Evolutionary conservation across 2,888 invertebrate genomes (phyloP), one percentile per base, ranked within the genome.

Genomic region (Drosophila mercatorum): DNA sequence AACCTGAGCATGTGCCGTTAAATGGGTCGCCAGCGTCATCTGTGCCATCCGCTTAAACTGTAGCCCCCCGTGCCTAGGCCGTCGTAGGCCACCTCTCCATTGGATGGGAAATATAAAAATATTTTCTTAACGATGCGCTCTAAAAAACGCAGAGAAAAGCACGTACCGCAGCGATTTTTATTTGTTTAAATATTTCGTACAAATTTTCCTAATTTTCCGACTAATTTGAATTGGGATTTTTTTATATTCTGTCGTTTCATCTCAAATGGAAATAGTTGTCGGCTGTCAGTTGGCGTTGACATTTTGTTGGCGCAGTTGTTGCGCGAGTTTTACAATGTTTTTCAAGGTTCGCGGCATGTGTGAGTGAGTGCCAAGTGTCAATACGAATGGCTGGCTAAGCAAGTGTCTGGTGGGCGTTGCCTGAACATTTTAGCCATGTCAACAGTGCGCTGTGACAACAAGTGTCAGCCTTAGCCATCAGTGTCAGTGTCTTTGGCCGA

Each of bases 141-240:
- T 84, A 89, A 84, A 89, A 86, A 86, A 89, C 89, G 72, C 79
- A 71, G 73, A 68, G 52, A 90, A 88, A 86, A 90, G 79, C 86
- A 86, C 86, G 86, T 86, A 83, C 81, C 75, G 71, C 71, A 73
- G 71, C 70, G 87, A 90, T 90, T 86, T 89, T 86, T 88, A 86
- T 88, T 87, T 83, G 90, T 87, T 88, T 89, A 84, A 89, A 84
- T 88, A 89, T 89, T 87, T 83, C 74, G 68, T 75, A 78, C 82
- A 68, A 67, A 69, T 65, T 71, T 81, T 67, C 69, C 44, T 59
- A 46, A 58, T 59, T 60, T 79, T 77, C 66, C 58, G 56, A 81
- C 88, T 88, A 89, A 88, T 85, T 85, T 88, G 88, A 88, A 72
- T 80, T 83, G 68, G 70, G 41, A 12, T 41, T 31, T 55, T 55